Evolutionary conservation across 1,140 invertebrate species (phyloP).

Genomic region (Apocrypta bakeri): DNA sequence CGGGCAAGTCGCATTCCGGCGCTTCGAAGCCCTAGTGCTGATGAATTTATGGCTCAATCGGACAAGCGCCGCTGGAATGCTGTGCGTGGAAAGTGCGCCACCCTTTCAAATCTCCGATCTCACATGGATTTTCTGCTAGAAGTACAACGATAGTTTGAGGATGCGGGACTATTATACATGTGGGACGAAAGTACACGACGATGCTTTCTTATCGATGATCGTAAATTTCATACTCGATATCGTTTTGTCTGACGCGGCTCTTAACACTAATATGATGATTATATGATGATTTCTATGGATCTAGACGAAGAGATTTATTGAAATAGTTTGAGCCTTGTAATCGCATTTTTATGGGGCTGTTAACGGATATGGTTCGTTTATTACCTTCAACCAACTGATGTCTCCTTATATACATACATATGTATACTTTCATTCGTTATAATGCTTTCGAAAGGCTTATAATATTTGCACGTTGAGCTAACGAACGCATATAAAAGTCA

Average conservation of each 20-base stretch:
- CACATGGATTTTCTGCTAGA: slow-evolving; percentile 7
- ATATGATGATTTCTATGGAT: background rate
- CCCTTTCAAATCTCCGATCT: background rate
- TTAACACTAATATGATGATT: background rate
- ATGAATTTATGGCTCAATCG: slow-evolving; percentile 33
- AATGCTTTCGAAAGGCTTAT: too few relatives aligned
- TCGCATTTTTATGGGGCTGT: background rate
- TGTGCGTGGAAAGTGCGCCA: too few relatives aligned
- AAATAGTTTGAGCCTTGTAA: background rate
- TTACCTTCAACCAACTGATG: too few relatives aligned
- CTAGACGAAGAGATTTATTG: background rate
- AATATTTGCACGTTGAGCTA: background rate
- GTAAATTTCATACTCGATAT: slow-evolving; percentile 13
- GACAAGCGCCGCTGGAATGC: slow-evolving; percentile 12
- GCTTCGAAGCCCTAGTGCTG: background rate
- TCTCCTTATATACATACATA: too few relatives aligned
- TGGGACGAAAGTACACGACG: background rate
- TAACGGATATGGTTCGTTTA: too few relatives aligned
- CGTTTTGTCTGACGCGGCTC: background rate
- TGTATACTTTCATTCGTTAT: too few relatives aligned
- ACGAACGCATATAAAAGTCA: background rate
- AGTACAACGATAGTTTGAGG: background rate
- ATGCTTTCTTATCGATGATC: background rate
- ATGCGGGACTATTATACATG: too few relatives aligned
- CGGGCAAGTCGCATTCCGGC: background rate